These are phyloP conservation scores for Pterobdella sp. DNA, from an alignment of 2,888 invertebrate genomes.

Conservation along the genomic window DNA sequence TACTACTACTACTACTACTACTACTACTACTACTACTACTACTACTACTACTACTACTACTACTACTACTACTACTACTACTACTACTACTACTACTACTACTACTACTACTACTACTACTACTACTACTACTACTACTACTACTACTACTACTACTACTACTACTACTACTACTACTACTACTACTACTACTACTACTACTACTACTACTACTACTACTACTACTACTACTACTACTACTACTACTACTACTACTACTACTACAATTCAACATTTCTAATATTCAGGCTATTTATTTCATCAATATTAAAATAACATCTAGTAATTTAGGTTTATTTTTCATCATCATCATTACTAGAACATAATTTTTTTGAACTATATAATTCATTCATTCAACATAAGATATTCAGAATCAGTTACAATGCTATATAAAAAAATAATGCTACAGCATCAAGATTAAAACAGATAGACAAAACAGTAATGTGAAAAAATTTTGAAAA, in stretches of 20 bases:
- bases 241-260: slow-evolving; percentile 15
- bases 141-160: slow-evolving; percentile 16
- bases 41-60: slow-evolving; percentile 16
- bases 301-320: too few relatives aligned
- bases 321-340: too few relatives aligned
- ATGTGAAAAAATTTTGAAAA: too few relatives aligned
- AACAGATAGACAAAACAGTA: too few relatives aligned
- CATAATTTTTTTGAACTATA: too few relatives aligned
- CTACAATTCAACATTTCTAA: too few relatives aligned
- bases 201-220: slow-evolving; percentile 15
- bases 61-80: slow-evolving; percentile 15
- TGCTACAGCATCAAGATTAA: too few relatives aligned
- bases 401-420: too few relatives aligned
- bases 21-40: slow-evolving; percentile 16
- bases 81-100: slow-evolving; percentile 16
- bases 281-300: too few relatives aligned
- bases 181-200: slow-evolving; percentile 15
- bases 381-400: too few relatives aligned
- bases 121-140: slow-evolving; percentile 15
- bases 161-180: slow-evolving; percentile 16
- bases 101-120: slow-evolving; percentile 16
- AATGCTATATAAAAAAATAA: too few relatives aligned
- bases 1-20: slow-evolving; percentile 15
- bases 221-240: slow-evolving; percentile 16
- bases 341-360: too few relatives aligned